These are phyloP conservation scores for Diploptera punctata DNA, from an alignment of 2,888 invertebrate species.

Conservation along the genomic window DNA sequence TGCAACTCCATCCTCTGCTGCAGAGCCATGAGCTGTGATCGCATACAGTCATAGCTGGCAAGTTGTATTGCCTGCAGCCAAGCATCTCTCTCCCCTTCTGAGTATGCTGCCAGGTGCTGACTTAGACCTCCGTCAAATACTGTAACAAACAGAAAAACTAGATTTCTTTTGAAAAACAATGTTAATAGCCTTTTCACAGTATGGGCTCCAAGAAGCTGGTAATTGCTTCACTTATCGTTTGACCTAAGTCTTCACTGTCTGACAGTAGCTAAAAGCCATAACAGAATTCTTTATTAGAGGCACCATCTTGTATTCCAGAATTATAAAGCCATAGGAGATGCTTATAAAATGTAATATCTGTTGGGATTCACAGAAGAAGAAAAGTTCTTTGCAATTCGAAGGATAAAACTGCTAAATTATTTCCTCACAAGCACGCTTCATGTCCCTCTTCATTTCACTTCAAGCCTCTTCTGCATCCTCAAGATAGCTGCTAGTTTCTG, in stretches of 20 bases:
- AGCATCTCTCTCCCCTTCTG: slow-evolving; percentile 80
- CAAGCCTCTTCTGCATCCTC: too few species aligned
- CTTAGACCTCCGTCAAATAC: slow-evolving; percentile 84
- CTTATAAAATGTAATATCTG: not conserved
- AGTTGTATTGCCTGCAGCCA: slow-evolving; percentile 87
- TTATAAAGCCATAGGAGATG: not conserved
- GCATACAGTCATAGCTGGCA: slow-evolving; percentile 84
- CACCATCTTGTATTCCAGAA: not conserved
- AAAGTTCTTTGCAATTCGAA: too few species aligned
- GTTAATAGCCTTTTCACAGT: too few species aligned
- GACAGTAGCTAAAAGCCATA: too few species aligned
- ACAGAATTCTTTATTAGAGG: not conserved
- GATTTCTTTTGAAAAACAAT: too few species aligned
- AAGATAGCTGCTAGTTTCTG: too few species aligned
- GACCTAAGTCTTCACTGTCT: too few species aligned
- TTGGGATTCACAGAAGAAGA: not conserved
- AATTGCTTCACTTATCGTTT: too few species aligned
- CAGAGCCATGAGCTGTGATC: slow-evolving; percentile 72
- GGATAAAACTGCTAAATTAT: too few species aligned
- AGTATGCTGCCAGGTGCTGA: slow-evolving; percentile 80
- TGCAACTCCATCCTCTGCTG: slow-evolving; percentile 68
- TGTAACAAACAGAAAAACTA: slow-evolving; percentile 56
- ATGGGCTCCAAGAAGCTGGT: too few species aligned
- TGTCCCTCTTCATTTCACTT: too few species aligned
- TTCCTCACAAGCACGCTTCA: too few species aligned